Evolutionary conservation across 2,888 invertebrate genomes (phyloP).

Genomic region (Allolobophora icterica): DNA sequence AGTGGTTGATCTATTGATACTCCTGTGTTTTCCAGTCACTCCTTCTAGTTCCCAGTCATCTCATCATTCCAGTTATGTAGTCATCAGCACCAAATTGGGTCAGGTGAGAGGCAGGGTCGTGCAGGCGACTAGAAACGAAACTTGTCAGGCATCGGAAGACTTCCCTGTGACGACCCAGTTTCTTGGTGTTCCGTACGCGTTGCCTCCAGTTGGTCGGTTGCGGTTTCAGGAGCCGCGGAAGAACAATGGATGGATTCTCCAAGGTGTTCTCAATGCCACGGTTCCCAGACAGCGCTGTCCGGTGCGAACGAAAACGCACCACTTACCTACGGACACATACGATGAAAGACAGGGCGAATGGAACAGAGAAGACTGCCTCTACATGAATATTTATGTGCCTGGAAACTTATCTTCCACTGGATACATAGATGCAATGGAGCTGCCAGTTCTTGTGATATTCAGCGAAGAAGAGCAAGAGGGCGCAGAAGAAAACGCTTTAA

Average conservation of each 20-base stretch:
- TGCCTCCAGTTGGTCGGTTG: constrained; percentile 37
- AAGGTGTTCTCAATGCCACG: constrained; percentile 37
- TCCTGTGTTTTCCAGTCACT: not conserved
- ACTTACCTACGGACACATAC: not conserved
- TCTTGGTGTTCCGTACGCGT: constrained; percentile 42
- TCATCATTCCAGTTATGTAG: not conserved
- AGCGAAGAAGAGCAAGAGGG: constrained; percentile 22
- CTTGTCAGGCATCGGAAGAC: not conserved
- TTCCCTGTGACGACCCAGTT: constrained; percentile 32
- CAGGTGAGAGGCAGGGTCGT: not conserved
- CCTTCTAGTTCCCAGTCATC: not conserved
- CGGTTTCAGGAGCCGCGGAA: constrained; percentile 39
- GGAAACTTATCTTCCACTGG: constrained; percentile 38
- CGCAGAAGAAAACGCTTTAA: not conserved
- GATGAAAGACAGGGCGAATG: constrained; percentile 17
- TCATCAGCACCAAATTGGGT: not conserved
- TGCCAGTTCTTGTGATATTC: constrained; percentile 33
- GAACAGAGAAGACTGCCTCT: constrained; percentile 60
- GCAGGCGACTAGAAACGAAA: not conserved
- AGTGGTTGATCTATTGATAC: not conserved
- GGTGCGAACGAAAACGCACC: not conserved
- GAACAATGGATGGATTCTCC: constrained; percentile 40
- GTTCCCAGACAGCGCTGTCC: constrained; percentile 36
- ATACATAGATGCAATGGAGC: constrained; percentile 34
- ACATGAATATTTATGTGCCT: constrained; percentile 59